phyloP scores from a whole-genome alignment of 2,113 vertebrate species.

The Bujurquina vittata region DNA sequence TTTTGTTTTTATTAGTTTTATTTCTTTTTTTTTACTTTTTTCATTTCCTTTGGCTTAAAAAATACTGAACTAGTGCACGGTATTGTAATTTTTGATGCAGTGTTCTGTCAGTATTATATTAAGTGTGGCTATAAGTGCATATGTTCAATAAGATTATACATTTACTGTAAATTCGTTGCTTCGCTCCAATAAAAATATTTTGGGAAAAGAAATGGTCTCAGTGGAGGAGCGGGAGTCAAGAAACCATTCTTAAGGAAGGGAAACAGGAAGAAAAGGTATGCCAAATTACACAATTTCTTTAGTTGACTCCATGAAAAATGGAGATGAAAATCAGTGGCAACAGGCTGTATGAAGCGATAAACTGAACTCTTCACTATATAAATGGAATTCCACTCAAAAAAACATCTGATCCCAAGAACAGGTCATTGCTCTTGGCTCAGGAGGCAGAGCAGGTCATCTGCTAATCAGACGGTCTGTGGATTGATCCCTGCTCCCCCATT shows the following conservation, averaged over 20 bases:
- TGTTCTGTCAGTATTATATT: too few species aligned
- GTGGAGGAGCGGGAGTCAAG: background rate
- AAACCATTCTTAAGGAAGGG: background rate
- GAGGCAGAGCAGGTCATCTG: background rate
- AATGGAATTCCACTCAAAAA: slow-evolving; percentile 20
- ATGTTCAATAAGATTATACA: too few species aligned
- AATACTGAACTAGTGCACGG: too few species aligned
- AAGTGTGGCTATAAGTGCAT: too few species aligned
- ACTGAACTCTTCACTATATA: background rate
- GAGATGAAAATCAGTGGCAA: background rate
- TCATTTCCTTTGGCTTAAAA: too few species aligned
- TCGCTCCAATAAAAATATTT: too few species aligned
- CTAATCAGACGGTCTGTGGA: background rate
- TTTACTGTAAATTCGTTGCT: too few species aligned
- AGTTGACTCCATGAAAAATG: too few species aligned
- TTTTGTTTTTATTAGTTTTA: too few species aligned
- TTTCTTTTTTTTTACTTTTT: too few species aligned
- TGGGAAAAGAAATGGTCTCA: background rate
- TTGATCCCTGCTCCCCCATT: too few species aligned
- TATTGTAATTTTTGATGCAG: too few species aligned
- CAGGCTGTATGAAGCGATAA: background rate
- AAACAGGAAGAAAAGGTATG: background rate
- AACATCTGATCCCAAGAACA: background rate
- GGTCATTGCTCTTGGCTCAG: background rate
- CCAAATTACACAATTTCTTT: background rate